Base-by-base conservation (phyloP, 2,888 invertebrate genomes). In the Odontocolon sp. region DNA sequence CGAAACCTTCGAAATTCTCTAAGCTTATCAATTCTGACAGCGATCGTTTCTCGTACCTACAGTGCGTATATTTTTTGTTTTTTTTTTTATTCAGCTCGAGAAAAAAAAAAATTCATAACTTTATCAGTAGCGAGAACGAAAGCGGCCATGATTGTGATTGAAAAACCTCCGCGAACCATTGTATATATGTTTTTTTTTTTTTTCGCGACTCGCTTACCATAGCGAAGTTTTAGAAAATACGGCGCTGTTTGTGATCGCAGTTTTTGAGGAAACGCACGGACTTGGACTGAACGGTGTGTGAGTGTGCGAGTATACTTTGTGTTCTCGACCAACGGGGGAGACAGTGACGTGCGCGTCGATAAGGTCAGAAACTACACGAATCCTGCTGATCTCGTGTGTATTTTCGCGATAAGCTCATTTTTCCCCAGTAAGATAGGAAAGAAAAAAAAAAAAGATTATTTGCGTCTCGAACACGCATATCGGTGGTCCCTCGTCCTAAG, bases 341-440 rank as follows among this genome's bases (percentile, higher is more conserved):
- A 57, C 63, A 52, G 42, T 76, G 70, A 70, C 75, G 77, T 72
- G 57, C 68, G 68, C 64, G 71, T 76, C 72, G 76, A 78, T 76
- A 77, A 78, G 68, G 77, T 78, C 78, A 77, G 67, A 72, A 64
- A 76, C 71, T 77, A 57, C 59, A 50, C 63, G 36, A 72, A 45
- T 47, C 67, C 68, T 40, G 52, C 18, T 11, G 11, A 23, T 8
- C 5, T 23, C 9, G 8, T 26, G 23, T 9, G 21, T 23, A 33
- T n/a, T 47, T 45, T 40, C 50, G 57, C 72, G 67, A 73, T 73
- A 73, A 73, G 59, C 45, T 38, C 33, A 38, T 36, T 71, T 50
- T 42, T 50, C 16, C 54, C 38, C 18, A 23, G 3, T 6, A 2
- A 18, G 9, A 23, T 11, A 6, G 56, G n/a, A n/a, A n/a, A n/a